A percentile compares a stretch with the other conserved stretches of the same genome.
These are phyloP conservation scores for Tamias sibiricus DNA, from an alignment of 2,113 vertebrate species.

Conservation along the genomic window DNA sequence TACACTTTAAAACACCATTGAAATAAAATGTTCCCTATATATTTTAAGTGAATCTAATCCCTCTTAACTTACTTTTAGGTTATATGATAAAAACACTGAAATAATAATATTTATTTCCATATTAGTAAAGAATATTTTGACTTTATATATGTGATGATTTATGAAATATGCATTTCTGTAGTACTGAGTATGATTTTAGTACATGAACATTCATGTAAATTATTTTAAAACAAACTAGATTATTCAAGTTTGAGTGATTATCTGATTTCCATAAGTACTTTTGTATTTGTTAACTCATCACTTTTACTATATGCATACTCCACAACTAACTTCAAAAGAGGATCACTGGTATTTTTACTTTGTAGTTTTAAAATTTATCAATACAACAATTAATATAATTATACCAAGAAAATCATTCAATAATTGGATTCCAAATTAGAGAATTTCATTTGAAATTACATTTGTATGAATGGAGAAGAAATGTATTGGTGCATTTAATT, in stretches of 20 bases:
- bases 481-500: not conserved
- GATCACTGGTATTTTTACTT: not conserved
- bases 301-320: not conserved
- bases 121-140: too few relatives aligned
- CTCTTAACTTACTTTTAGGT: not conserved
- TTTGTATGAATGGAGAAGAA: slow-evolving; percentile 10
- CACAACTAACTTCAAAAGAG: slow-evolving; percentile 25
- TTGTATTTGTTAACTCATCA: slow-evolving; percentile 7
- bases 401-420: slow-evolving; percentile 27
- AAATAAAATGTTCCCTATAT: not conserved
- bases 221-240: not conserved
- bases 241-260: not conserved
- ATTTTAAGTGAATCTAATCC: not conserved
- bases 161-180: not conserved
- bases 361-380: slow-evolving; percentile 31
- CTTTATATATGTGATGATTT: too few relatives aligned
- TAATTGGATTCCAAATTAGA: slow-evolving; percentile 40
- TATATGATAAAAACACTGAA: not conserved
- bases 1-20: not conserved
- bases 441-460: slow-evolving; percentile 13
- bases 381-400: slow-evolving; percentile 26
- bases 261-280: not conserved
- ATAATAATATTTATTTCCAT: not conserved
- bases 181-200: not conserved
- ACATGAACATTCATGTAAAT: not conserved